Percentiles rank a stretch among this genome's conserved stretches.
Conservation (phyloP, 2,113 vertebrate species). For the Oxygymnocypris stewartii region DNA sequence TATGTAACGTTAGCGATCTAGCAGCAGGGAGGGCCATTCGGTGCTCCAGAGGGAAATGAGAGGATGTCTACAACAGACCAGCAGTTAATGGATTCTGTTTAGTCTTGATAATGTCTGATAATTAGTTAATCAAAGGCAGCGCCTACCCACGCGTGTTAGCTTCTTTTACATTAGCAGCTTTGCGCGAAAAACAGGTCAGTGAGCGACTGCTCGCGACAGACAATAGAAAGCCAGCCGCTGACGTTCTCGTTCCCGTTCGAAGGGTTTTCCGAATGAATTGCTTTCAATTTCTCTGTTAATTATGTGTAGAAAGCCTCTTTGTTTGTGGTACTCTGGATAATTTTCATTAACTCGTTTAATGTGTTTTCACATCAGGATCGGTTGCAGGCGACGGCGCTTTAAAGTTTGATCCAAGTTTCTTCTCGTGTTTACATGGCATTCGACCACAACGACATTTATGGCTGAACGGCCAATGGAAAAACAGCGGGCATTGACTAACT, state of each 20-base stretch:
- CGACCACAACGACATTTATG: constrained; percentile 11
- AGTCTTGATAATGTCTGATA: constrained; percentile 77
- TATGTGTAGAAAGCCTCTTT: constrained; percentile 12
- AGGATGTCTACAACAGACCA: constrained; percentile 62
- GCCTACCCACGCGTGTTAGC: constrained; percentile 56
- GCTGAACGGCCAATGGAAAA: constrained; percentile 28
- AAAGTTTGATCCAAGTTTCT: constrained; percentile 31
- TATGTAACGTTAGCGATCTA: constrained; percentile 64
- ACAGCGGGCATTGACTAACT: constrained; percentile 70
- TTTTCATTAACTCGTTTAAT: background rate
- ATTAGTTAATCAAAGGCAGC: constrained; percentile 78
- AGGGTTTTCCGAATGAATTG: constrained; percentile 15
- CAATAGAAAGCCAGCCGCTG: background rate
- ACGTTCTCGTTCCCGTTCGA: background rate
- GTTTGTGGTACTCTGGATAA: background rate
- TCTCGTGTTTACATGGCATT: constrained; percentile 5
- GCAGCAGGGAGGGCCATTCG: constrained; percentile 54
- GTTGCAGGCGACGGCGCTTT: background rate
- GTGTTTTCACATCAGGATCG: background rate
- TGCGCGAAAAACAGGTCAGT: constrained; percentile 60
- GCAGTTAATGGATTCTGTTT: constrained; percentile 77
- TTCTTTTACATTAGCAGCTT: constrained; percentile 66
- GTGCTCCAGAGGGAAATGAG: constrained; percentile 51
- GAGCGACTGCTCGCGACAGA: constrained; percentile 59
- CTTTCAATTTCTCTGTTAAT: constrained; percentile 25